phyloP scores from a whole-genome alignment of 2,888 invertebrate species.

The Penaeus monodon region DNA sequence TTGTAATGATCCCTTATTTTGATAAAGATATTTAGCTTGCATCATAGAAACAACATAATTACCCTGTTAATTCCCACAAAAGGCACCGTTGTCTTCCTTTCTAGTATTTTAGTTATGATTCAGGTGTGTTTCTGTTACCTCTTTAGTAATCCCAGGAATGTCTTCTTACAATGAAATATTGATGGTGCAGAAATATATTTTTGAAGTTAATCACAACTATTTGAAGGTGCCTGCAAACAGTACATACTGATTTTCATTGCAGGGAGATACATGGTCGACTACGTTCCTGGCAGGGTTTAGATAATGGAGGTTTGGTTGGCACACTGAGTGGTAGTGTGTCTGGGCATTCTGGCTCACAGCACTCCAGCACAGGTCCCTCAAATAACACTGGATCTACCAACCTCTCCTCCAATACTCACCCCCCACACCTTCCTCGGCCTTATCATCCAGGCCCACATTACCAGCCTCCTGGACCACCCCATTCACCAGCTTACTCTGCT shows the following conservation, averaged over 20 bases:
- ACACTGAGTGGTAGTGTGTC: conserved; percentile 65
- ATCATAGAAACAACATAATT: too few species aligned
- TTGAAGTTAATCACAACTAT: too few species aligned
- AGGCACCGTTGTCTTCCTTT: too few species aligned
- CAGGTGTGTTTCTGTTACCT: too few species aligned
- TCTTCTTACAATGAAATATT: too few species aligned
- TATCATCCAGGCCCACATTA: conserved; percentile 62
- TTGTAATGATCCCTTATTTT: too few species aligned
- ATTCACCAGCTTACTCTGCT: conserved; percentile 63
- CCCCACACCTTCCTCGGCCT: conserved; percentile 63
- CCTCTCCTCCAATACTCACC: conserved; percentile 66
- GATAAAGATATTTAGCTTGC: too few species aligned
- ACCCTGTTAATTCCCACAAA: too few species aligned
- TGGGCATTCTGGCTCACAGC: conserved; percentile 68
- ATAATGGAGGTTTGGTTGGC: conserved; percentile 61
- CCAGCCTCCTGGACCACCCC: conserved; percentile 58
- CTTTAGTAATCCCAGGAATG: too few species aligned
- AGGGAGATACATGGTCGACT: conserved; percentile 90
- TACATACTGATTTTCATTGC: conserved; percentile 7
- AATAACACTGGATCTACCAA: conserved; percentile 73
- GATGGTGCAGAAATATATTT: too few species aligned
- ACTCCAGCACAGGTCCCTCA: conserved; percentile 72
- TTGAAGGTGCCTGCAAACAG: too few species aligned
- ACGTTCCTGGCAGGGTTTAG: conserved; percentile 76
- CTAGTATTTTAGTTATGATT: too few species aligned